Base-by-base conservation (phyloP, 2,888 invertebrate species). In the Leucoptera coffeella region DNA sequence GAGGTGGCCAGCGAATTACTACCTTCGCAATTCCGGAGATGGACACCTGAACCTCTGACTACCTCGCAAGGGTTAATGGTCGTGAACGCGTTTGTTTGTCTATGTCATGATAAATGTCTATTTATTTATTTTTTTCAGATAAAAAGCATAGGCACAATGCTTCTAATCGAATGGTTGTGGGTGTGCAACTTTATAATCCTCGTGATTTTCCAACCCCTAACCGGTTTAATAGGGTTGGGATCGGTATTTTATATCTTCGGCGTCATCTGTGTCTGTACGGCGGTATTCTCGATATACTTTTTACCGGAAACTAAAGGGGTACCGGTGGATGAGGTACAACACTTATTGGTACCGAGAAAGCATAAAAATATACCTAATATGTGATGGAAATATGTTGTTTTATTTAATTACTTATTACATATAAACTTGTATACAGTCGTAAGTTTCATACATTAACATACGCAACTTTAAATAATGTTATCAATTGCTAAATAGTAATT, bases 231-330 rank as follows among this genome's bases (percentile, higher is more conserved):
- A 1, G 54, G 54, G 1, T 39, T 56, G 5, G 46, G 50, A 0
- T 41, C 42, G 0, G 40, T 57, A 4, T 59, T 59, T 38, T 56
- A 50, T 31, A 30, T 53, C 15, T 59, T 60, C 30, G 41, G 48
- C 2, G 29, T 25, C 1, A 29, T 43, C 3, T 43, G 49, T 30
- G 38, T 52, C 13, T 10, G 36, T 3, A 40, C 51, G 0, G 37
- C 45, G 2, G 12, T 42, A 0, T 55, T 44, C 34, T 35, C 43
- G 15, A 28, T 30, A 7, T 38, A 40, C 27, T 49, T 29, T 28
- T 26, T 50, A 14, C 58, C 56, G 1, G 59, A 60, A 29, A 59
- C 57, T 0, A 54, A 47, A 17, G 57, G 56, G 2, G 28, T 57
- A 24, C 35, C 49, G 1, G 44, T 56, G 0, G 46, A 53, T 25